Conservation (phyloP, 2,888 invertebrate genomes). For the Aporophyla nigra region DNA sequence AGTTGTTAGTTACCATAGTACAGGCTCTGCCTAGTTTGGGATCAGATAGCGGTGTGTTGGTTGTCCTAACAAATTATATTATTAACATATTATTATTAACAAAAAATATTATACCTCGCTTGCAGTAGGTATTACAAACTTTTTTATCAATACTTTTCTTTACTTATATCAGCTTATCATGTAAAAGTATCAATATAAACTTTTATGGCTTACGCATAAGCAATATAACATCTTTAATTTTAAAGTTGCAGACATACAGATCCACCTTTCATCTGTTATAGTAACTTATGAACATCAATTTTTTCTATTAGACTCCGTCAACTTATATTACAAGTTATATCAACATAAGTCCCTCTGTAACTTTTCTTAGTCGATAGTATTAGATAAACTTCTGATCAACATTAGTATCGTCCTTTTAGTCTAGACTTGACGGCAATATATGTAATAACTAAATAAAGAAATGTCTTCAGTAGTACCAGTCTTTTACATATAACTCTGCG, state of each 20-base stretch:
- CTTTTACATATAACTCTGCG: neutral
- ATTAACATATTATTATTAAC: too few relatives aligned
- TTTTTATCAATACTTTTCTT: neutral
- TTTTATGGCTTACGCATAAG: neutral
- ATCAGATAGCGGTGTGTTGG: too few relatives aligned
- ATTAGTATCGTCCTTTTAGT: constrained; percentile 58
- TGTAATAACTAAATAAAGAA: neutral
- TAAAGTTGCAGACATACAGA: neutral
- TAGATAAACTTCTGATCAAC: constrained; percentile 61
- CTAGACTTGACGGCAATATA: constrained; percentile 57
- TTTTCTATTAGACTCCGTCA: constrained; percentile 45
- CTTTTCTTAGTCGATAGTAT: constrained; percentile 51
- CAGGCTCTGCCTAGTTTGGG: too few relatives aligned
- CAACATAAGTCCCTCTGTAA: constrained; percentile 42
- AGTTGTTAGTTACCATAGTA: too few relatives aligned
- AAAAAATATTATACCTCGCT: neutral
- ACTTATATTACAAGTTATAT: constrained; percentile 49
- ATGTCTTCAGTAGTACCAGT: constrained; percentile 23
- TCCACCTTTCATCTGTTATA: constrained; percentile 4
- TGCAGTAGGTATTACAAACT: neutral
- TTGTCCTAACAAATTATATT: too few relatives aligned
- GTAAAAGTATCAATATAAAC: neutral
- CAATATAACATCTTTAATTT: neutral
- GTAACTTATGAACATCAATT: constrained; percentile 43
- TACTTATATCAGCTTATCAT: neutral